Base-by-base conservation (phyloP, 2,888 invertebrate species). In the Ophioninae sp. region DNA sequence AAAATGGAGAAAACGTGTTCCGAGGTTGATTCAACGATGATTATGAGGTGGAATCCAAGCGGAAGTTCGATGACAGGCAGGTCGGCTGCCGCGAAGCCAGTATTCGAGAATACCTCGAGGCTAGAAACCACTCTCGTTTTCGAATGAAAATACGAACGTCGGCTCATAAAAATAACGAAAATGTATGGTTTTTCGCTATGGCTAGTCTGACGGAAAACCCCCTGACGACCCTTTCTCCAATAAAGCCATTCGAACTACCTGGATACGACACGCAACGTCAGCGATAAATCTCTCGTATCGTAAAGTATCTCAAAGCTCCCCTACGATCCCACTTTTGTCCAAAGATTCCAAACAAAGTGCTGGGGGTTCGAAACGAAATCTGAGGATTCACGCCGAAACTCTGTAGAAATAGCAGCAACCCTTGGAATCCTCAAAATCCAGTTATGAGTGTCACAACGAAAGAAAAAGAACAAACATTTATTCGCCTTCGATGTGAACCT, bases 101-200 rank as follows among this genome's bases (percentile, higher is more conserved):
- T 13, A 2, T 30, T 30, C 51, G 13, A 51, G 51, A 51, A 51
- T 51, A 51, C 51, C 17, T 51, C 17, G 17, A 51, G 51, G 13
- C 51, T 51, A 10, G 51, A 51, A 51, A 17, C 17, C 51, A 51
- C 17, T 51, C 17, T 13, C 5, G 51, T 17, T 13, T 51, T 51
- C 17, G 17, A 17, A 51, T 51, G 51, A 51, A 51, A 51, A 51
- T 51, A 51, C 51, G 30, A 30, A 30, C 30, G 23, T 20, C 23
- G 51, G 13, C 17, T 61, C 61, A 22, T 61, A 61, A 61, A 61
- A 61, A 61, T 61, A 61, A 61, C 22, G 23, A 20, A 22, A 61
- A 23, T 61, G 22, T 61, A 61, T 17, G 51, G 51, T 51, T 51
- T 51, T 61, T 61, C 23, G 61, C 61, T 8, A 61, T 61, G 51